These are phyloP conservation scores for Anguilla rostrata DNA, from an alignment of 2,113 vertebrate genomes.

Conservation along the genomic window DNA sequence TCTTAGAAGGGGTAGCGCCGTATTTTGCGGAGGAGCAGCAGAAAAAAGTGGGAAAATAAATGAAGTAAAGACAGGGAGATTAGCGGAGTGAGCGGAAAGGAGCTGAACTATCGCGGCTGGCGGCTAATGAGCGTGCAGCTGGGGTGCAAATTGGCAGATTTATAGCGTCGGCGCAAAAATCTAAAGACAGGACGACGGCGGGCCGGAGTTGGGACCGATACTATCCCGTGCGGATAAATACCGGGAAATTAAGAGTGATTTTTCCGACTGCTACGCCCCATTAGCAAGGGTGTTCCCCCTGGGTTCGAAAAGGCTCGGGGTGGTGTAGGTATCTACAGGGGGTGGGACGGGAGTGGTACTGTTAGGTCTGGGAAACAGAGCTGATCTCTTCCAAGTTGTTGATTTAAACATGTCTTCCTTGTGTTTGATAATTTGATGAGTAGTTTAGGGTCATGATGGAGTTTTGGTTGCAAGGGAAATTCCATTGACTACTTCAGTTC, in stretches of 20 bases:
- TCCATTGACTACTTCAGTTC: too few species aligned
- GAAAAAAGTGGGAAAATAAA: constrained; percentile 87
- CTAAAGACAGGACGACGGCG: constrained; percentile 65
- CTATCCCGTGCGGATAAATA: constrained; percentile 34
- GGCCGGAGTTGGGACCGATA: constrained; percentile 73
- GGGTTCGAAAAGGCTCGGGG: not conserved
- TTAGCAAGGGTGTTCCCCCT: not conserved
- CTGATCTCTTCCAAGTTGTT: too few species aligned
- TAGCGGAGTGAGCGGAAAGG: constrained; percentile 89
- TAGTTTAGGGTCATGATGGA: not conserved
- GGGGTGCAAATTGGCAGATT: constrained; percentile 85
- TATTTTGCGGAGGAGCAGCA: constrained; percentile 94
- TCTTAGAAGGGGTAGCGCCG: constrained; percentile 97
- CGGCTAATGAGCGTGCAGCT: constrained; percentile 85
- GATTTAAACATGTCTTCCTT: too few species aligned
- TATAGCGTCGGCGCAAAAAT: constrained; percentile 81
- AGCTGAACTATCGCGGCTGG: constrained; percentile 83
- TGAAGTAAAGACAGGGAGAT: constrained; percentile 93
- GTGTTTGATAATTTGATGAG: too few species aligned
- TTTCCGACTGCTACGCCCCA: not conserved
- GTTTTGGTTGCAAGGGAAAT: not conserved
- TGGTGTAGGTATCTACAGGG: not conserved
- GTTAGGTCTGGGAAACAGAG: too few species aligned
- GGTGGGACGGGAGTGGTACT: not conserved
- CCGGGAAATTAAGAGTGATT: constrained; percentile 19